These are phyloP conservation scores for Lamellibrachia satsuma DNA, from an alignment of 2,888 invertebrate genomes.

Conservation along the genomic window DNA sequence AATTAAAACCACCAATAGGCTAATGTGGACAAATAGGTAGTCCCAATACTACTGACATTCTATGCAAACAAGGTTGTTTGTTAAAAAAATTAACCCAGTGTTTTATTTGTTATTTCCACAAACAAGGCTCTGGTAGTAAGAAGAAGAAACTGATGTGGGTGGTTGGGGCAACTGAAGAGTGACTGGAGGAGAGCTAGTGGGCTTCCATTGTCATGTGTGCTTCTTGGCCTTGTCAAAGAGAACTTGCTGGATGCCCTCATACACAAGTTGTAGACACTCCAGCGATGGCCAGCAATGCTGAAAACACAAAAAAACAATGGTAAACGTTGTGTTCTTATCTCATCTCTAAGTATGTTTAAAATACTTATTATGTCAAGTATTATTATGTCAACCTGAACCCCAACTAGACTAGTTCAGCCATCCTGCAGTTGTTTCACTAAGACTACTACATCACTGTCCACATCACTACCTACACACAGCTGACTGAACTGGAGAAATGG, in stretches of 20 bases:
- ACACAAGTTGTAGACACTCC: constrained; percentile 26
- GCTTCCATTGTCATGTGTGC: not conserved
- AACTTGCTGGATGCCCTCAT: not conserved
- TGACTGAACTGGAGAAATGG: too few relatives aligned
- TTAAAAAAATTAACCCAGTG: not conserved
- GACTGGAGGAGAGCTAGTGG: not conserved
- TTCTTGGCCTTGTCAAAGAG: not conserved
- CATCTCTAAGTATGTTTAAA: too few relatives aligned
- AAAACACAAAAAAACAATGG: not conserved
- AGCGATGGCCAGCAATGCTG: constrained; percentile 36
- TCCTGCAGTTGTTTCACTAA: too few relatives aligned
- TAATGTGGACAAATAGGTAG: not conserved
- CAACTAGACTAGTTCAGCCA: too few relatives aligned
- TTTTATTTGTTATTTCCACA: not conserved
- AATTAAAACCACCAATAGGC: not conserved
- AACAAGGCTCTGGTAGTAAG: not conserved
- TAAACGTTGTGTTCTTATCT: not conserved
- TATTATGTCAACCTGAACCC: too few relatives aligned
- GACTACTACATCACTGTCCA: too few relatives aligned
- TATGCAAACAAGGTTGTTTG: not conserved
- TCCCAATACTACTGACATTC: not conserved
- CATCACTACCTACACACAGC: too few relatives aligned
- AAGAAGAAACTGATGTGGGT: not conserved
- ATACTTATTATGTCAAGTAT: too few relatives aligned
- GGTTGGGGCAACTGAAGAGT: not conserved